Percentiles rank a stretch among this genome's conserved stretches.
Evolutionary conservation across 2,113 vertebrate species (phyloP).

Genomic region (Terrapene triunguis): DNA sequence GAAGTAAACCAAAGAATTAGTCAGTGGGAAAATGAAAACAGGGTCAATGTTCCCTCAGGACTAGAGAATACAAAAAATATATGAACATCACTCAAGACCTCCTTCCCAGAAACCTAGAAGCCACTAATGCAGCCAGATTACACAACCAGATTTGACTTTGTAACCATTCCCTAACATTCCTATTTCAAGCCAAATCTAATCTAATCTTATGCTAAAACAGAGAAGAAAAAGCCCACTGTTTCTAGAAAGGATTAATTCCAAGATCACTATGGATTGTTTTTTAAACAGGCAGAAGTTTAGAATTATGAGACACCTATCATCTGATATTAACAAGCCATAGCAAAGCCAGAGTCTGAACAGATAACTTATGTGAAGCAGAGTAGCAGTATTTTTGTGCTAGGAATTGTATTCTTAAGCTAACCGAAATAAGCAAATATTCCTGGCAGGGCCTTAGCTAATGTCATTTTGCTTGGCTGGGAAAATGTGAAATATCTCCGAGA

Average conservation of each 20-base stretch:
- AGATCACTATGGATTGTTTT: neutral
- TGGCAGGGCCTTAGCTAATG: slow-evolving; percentile 48
- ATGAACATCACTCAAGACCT: slow-evolving; percentile 62
- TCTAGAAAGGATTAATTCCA: neutral
- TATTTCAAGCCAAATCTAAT: neutral
- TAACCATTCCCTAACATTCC: slow-evolving; percentile 39
- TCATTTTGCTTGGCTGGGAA: slow-evolving; percentile 62
- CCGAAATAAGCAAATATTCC: slow-evolving; percentile 68
- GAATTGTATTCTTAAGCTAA: slow-evolving; percentile 49
- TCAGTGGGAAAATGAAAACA: slow-evolving; percentile 78
- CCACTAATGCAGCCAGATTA: slow-evolving; percentile 62
- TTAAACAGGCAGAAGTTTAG: slow-evolving; percentile 10
- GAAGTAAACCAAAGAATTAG: slow-evolving; percentile 71
- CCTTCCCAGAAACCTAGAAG: slow-evolving; percentile 73
- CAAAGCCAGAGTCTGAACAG: slow-evolving; percentile 21
- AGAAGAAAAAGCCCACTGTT: neutral
- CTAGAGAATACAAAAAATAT: slow-evolving; percentile 67
- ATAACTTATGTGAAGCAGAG: slow-evolving; percentile 40
- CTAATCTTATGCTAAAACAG: slow-evolving; percentile 19
- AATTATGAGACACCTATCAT: neutral
- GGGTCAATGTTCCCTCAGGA: slow-evolving; percentile 80
- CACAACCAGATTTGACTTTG: slow-evolving; percentile 47
- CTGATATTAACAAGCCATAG: slow-evolving; percentile 10
- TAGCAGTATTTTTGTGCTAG: slow-evolving; percentile 46
- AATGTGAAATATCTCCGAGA: slow-evolving; percentile 60